A percentile compares a stretch with the other conserved stretches of the same genome.
phyloP scores from a whole-genome alignment of 2,797 vertebrate genomes.

The Peromyscus attwateri region DNA sequence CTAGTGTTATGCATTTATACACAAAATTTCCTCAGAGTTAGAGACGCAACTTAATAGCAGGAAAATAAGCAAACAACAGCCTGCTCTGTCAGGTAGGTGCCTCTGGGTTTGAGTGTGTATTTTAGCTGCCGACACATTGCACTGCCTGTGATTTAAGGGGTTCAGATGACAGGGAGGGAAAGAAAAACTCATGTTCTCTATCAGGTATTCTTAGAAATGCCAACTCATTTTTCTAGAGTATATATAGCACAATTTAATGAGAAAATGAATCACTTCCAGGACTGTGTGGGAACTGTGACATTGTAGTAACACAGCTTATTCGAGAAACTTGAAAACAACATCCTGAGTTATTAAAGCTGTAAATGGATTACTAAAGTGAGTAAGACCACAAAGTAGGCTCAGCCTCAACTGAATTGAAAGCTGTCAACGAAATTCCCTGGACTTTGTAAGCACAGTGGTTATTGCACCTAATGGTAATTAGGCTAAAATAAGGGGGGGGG shows the following conservation, averaged over 20 bases:
- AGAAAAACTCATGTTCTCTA: constrained; percentile 69
- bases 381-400: not conserved
- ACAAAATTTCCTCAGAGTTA: constrained; percentile 42
- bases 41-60: not conserved
- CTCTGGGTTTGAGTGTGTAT: not conserved
- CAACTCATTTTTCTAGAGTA: constrained; percentile 78
- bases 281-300: constrained; percentile 53
- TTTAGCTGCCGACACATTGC: constrained; percentile 1
- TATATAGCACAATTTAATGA: constrained; percentile 80
- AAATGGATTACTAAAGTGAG: not conserved
- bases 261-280: constrained; percentile 83
- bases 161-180: constrained; percentile 77
- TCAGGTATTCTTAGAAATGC: constrained; percentile 81
- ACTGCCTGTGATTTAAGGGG: constrained; percentile 62
- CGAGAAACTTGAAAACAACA: constrained; percentile 51
- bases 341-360: constrained; percentile 59
- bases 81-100: not conserved
- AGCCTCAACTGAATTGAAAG: not conserved
- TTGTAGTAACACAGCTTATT: constrained; percentile 65
- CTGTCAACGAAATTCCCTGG: not conserved
- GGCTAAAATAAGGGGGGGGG: not conserved
- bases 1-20: constrained; percentile 14
- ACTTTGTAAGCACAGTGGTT: not conserved
- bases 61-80: not conserved
- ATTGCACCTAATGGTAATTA: not conserved